Evolutionary conservation across 2,113 vertebrate species (phyloP).

Genomic region (Heterocephalus glaber): DNA sequence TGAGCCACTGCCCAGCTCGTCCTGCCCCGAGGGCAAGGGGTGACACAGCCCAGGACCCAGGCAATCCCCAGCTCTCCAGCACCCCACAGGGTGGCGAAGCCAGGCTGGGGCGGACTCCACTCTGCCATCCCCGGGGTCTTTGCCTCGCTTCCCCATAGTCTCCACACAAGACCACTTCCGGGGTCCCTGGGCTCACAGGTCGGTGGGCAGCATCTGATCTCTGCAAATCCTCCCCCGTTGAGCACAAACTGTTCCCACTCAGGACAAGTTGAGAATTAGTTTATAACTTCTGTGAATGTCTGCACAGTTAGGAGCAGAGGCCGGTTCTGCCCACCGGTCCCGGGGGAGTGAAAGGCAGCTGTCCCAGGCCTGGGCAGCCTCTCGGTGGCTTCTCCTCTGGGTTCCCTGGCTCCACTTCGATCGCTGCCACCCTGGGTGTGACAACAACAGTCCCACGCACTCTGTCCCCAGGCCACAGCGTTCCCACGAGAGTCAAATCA

Average conservation of each 20-base stretch:
- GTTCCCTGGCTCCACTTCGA: not conserved
- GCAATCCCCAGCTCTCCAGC: not conserved
- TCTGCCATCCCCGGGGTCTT: not conserved
- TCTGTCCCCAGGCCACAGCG: not conserved
- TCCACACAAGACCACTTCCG: no score
- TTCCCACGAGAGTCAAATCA: not conserved
- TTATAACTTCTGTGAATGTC: not conserved
- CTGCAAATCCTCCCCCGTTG: no score
- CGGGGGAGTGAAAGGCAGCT: not conserved
- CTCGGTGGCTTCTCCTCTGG: not conserved
- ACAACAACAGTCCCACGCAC: not conserved
- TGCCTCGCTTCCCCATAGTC: not conserved
- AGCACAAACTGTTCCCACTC: not conserved
- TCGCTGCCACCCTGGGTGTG: no score
- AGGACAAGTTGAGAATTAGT: not conserved
- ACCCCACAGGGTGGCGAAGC: no score
- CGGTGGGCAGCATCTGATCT: not conserved
- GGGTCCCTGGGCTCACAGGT: not conserved
- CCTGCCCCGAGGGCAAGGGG: no score
- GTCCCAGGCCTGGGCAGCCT: no score
- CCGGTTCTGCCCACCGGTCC: not conserved
- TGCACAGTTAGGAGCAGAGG: not conserved
- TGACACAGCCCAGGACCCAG: not conserved
- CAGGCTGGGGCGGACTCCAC: not conserved
- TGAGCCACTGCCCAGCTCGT: no score